Conservation (phyloP, 2,888 invertebrate species). For the Zygaena filipendulae region DNA sequence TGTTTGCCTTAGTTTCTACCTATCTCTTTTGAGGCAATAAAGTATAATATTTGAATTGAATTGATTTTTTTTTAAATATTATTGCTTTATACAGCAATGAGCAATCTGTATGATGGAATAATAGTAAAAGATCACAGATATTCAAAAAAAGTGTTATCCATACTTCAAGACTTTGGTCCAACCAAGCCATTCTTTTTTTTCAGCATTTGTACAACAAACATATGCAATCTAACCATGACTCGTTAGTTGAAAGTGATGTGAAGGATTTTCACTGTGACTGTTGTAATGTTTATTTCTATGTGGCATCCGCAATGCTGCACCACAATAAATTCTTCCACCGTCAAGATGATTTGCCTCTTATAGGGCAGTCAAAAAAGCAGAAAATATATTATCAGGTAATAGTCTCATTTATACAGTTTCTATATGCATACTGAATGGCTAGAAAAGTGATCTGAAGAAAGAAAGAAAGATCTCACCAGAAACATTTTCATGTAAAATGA, state of each 20-base stretch:
- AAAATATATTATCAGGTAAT: constrained; percentile 41
- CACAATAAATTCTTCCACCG: constrained; percentile 64
- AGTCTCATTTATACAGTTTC: not conserved
- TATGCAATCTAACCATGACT: constrained; percentile 49
- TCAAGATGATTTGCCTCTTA: constrained; percentile 42
- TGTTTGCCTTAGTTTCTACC: too few relatives aligned
- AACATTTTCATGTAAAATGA: too few relatives aligned
- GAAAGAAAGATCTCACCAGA: too few relatives aligned
- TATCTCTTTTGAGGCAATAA: too few relatives aligned
- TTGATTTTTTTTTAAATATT: constrained; percentile 1
- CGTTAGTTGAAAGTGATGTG: constrained; percentile 17
- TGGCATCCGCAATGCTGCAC: constrained; percentile 66
- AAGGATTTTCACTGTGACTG: constrained; percentile 52
- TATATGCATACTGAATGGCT: too few relatives aligned
- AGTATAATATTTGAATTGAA: too few relatives aligned
- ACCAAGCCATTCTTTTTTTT: constrained; percentile 29
- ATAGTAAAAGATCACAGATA: too few relatives aligned
- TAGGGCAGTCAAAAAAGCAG: constrained; percentile 53
- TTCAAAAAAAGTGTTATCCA: too few relatives aligned
- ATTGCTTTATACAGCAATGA: too few relatives aligned
- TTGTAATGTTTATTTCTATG: constrained; percentile 67
- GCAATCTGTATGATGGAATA: too few relatives aligned
- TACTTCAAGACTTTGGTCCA: too few relatives aligned
- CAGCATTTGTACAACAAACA: constrained; percentile 72
- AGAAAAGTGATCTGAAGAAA: too few relatives aligned